phyloP scores from a whole-genome alignment of 2,888 invertebrate genomes.

The Monochamus alternatus region DNA sequence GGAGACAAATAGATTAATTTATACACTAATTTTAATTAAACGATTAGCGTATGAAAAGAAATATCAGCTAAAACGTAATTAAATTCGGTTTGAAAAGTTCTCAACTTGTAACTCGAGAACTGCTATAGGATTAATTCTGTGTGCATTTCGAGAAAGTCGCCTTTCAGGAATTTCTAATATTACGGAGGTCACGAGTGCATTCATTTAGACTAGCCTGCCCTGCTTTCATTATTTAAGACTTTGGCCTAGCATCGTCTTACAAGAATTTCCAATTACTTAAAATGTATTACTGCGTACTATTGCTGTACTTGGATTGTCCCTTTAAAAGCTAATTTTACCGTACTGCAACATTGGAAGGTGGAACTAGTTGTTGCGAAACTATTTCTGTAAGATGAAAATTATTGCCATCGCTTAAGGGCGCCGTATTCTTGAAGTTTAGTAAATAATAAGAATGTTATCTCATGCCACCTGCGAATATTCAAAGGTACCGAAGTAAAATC shows the following conservation, averaged over 20 bases:
- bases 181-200: conserved; percentile 44
- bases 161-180: conserved; percentile 57
- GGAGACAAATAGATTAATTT: conserved; percentile 62
- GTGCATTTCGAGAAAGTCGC: conserved; percentile 45
- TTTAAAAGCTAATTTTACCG: not conserved
- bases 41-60: conserved; percentile 65
- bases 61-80: conserved; percentile 60
- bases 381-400: too few relatives aligned
- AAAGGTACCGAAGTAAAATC: too few relatives aligned
- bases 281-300: conserved; percentile 34
- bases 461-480: too few relatives aligned
- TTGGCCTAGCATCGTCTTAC: conserved; percentile 38
- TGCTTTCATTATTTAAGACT: conserved; percentile 44
- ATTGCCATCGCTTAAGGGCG: too few relatives aligned
- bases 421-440: too few relatives aligned
- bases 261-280: conserved; percentile 44
- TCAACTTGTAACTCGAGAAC: conserved; percentile 50
- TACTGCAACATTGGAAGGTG: not conserved
- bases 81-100: conserved; percentile 60
- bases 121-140: conserved; percentile 57
- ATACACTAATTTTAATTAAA: conserved; percentile 65
- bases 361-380: too few relatives aligned
- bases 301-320: conserved; percentile 22
- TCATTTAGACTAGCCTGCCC: conserved; percentile 33
- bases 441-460: too few relatives aligned